phyloP scores from a whole-genome alignment of 2,888 invertebrate genomes.

The Molorchus minor region DNA sequence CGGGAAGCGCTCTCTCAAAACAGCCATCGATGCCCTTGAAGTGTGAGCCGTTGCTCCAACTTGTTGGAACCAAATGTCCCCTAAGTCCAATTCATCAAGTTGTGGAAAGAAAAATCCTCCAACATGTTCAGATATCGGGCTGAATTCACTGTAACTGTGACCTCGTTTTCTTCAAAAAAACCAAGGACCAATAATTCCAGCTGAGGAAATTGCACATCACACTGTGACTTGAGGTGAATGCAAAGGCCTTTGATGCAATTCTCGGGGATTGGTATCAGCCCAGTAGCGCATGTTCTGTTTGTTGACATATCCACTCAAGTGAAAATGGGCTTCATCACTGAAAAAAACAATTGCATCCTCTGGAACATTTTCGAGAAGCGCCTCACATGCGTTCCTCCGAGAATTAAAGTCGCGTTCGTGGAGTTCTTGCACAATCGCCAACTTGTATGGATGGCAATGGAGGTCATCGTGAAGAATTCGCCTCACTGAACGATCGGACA shows the following conservation, averaged over 20 bases:
- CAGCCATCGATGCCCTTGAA: too few species aligned
- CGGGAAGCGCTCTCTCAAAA: too few species aligned
- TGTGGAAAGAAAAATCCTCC: conserved; percentile 9
- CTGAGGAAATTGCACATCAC: conserved; percentile 23
- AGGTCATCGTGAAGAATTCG: too few species aligned
- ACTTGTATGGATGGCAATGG: too few species aligned
- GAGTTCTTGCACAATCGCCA: conserved; percentile 47
- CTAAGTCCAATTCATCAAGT: conserved; percentile 11
- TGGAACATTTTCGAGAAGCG: conserved; percentile 27
- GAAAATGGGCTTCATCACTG: too few species aligned
- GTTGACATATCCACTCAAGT: too few species aligned
- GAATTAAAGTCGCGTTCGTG: conserved; percentile 42
- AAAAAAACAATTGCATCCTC: conserved; percentile 8
- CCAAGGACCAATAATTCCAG: conserved; percentile 19
- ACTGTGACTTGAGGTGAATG: conserved; percentile 20
- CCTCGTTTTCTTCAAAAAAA: conserved; percentile 6
- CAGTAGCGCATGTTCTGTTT: too few species aligned
- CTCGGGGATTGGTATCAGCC: too few species aligned
- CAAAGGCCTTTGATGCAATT: conserved; percentile 22
- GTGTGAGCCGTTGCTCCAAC: too few species aligned
- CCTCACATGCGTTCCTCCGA: conserved; percentile 38
- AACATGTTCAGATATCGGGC: background rate
- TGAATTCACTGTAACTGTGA: conserved; percentile 7
- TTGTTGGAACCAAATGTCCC: conserved; percentile 19
- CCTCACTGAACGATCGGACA: too few species aligned